Base-by-base conservation (phyloP, 2,113 vertebrate genomes). In the Kryptolebias marmoratus region DNA sequence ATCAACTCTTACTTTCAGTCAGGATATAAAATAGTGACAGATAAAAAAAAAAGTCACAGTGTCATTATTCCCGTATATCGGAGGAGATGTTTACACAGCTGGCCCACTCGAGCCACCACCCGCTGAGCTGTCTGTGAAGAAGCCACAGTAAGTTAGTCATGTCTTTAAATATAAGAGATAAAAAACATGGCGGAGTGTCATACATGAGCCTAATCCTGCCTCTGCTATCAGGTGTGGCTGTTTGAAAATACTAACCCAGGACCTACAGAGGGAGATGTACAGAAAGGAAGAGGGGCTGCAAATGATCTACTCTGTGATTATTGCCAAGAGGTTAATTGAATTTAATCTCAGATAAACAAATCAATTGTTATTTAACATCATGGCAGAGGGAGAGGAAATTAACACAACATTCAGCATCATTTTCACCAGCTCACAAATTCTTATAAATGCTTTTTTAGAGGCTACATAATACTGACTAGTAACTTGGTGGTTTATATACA, bases 301-400 rank as follows among this genome's bases (percentile, higher is more conserved):
- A 80, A 59, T 45, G 49, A 85, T 78, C 48, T 47, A 32, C 31
- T 61, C 72, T 54, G 61, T 2, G 0, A 58, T 65, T 77, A 68
- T 65, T 74, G 78, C 73, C 79, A 88, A 56, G 72, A 74, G 42
- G 64, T 68, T 39, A 82, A 64, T 75, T 77, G 75, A 83, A 80
- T 79, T 77, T 58, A 60, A 30, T 73, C 72, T 65, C 1, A 1
- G 71, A 44, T 74, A 66, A 61, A 68, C 81, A 88, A 85, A 87
- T 85, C 73, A 73, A 77, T 84, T 9, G 2, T 28, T 22, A n/a
- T 82, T 72, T 66, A 28, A 58, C 36, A 36, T 32, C 53, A 32
- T 39, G 49, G 63, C 27, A 28, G 42, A 65, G 59, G 47, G 59
- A 47, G 53, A 49, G 65, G 5, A 57, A 65, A 44, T 56, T 27